Conservation (phyloP, 1,140 invertebrate species). For the Galleria mellonella region DNA sequence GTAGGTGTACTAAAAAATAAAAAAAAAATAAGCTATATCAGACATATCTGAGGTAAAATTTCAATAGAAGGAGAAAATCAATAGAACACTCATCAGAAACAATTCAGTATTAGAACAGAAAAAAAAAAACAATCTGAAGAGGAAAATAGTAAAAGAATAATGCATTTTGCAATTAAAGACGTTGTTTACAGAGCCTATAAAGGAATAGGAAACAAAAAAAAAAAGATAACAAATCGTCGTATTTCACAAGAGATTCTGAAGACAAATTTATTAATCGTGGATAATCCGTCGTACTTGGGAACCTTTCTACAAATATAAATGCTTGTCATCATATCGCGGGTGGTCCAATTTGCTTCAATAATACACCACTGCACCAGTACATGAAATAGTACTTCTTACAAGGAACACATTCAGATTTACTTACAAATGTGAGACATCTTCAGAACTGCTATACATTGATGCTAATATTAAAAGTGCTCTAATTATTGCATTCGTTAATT, state of each 20-base stretch:
- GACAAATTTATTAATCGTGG: slow-evolving; percentile 12
- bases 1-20: too few relatives aligned
- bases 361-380: background rate
- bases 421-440: too few relatives aligned
- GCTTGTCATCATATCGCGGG: slow-evolving; percentile 6
- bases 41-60: background rate
- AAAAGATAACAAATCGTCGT: slow-evolving; percentile 3
- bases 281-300: slow-evolving; percentile 13
- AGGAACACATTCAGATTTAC: too few relatives aligned
- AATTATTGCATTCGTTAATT: too few relatives aligned
- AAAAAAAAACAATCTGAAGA: too few relatives aligned
- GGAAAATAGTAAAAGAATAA: background rate
- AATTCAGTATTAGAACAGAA: too few relatives aligned
- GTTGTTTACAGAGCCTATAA: background rate
- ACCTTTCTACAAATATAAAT: slow-evolving; percentile 13
- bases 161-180: slow-evolving; percentile 7
- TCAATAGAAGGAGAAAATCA: too few relatives aligned
- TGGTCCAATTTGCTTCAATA: background rate
- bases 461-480: too few relatives aligned
- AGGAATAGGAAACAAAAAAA: slow-evolving; percentile 5
- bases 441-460: too few relatives aligned
- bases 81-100: too few relatives aligned
- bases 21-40: too few relatives aligned
- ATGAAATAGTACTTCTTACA: background rate
- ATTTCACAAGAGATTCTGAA: slow-evolving; percentile 9